phyloP scores from a whole-genome alignment of 2,888 invertebrate species.

The Pyrochroa serraticornis region DNA sequence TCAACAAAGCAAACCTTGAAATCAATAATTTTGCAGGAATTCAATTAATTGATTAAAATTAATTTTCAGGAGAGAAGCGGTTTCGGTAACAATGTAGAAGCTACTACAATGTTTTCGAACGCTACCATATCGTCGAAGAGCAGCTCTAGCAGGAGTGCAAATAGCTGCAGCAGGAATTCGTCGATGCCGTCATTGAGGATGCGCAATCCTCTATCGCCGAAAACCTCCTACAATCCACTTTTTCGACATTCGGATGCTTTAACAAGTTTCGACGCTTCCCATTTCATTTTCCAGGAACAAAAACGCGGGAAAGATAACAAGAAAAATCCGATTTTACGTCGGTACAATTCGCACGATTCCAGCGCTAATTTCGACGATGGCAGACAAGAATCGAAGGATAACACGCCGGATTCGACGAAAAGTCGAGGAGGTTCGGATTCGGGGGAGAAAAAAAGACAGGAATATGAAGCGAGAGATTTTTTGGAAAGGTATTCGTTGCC shows the following conservation, averaged over 20 bases:
- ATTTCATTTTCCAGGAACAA: conserved; percentile 48
- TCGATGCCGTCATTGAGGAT: conserved; percentile 54
- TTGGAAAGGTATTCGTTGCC: conserved; percentile 68
- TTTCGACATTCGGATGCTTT: conserved; percentile 50
- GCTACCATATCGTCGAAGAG: conserved; percentile 53
- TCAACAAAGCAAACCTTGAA: no score
- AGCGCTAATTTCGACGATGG: conserved; percentile 45
- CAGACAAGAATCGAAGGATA: conserved; percentile 48
- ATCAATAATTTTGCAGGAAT: no score
- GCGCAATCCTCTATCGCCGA: conserved; percentile 48
- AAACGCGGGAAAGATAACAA: conserved; percentile 42
- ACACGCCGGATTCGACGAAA: conserved; percentile 49
- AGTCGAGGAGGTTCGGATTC: conserved; percentile 44
- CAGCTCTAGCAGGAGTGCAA: conserved; percentile 50
- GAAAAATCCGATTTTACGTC: conserved; percentile 56
- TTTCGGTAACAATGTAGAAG: conserved; percentile 3
- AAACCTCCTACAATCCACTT: conserved; percentile 49
- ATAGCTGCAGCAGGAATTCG: conserved; percentile 53
- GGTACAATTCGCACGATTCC: conserved; percentile 58
- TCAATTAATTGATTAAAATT: no score
- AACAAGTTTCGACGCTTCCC: conserved; percentile 54
- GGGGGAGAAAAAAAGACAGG: conserved; percentile 45
- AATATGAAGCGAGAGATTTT: conserved; percentile 61
- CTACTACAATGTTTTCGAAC: conserved; percentile 49
- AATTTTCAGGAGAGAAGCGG: no score